Evolutionary conservation across 2,113 vertebrate genomes (phyloP).

Genomic region (Perognathus longimembris): DNA sequence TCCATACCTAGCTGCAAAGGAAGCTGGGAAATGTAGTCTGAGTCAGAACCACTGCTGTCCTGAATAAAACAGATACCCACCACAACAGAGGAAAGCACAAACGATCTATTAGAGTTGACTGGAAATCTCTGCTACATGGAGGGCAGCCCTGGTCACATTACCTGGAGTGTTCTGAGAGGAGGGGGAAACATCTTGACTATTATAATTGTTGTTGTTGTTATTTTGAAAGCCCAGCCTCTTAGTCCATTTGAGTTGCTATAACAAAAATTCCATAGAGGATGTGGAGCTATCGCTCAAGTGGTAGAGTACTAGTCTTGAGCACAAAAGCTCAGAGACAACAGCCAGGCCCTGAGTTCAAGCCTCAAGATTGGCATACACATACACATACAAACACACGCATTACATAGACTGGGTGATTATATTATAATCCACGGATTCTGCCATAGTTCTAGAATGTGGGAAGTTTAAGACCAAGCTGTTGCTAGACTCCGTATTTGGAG

Average conservation of each 20-base stretch:
- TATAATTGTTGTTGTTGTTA: too few species aligned
- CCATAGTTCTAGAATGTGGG: background rate
- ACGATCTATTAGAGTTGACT: background rate
- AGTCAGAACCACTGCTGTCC: background rate
- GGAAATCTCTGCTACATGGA: background rate
- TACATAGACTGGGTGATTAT: background rate
- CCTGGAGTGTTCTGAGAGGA: background rate
- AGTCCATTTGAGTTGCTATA: background rate
- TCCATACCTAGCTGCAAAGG: background rate
- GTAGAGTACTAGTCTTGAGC: too few species aligned
- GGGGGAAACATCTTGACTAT: background rate
- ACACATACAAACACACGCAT: background rate
- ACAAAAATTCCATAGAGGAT: background rate
- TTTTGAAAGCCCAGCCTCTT: background rate
- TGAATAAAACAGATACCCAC: background rate
- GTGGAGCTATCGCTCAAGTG: too few species aligned
- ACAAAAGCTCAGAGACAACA: too few species aligned
- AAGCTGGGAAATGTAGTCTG: slow-evolving; percentile 61
- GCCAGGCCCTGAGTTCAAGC: too few species aligned
- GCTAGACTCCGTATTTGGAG: background rate
- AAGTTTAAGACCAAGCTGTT: background rate
- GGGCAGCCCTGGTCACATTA: background rate
- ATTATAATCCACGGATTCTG: background rate
- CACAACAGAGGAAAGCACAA: background rate
- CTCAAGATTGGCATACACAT: too few species aligned